Evolutionary conservation across 2,888 invertebrate species (phyloP).

Genomic region (Cataglyphis rosenhaueri): DNA sequence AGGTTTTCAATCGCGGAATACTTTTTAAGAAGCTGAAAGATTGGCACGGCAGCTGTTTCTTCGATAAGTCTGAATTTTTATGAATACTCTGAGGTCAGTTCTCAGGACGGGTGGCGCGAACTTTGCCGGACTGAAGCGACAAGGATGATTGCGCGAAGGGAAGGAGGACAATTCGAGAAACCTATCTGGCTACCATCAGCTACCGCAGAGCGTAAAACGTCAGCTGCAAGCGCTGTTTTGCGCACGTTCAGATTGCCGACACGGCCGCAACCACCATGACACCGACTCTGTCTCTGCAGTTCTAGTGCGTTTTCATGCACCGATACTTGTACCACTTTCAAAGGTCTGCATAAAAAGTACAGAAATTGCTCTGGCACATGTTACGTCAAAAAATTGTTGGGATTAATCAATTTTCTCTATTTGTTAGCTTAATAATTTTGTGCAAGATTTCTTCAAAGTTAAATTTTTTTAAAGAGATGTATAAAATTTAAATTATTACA

Average conservation of each 20-base stretch:
- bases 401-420: not conserved
- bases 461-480: not conserved
- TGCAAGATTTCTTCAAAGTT: not conserved
- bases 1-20: slow-evolving; percentile 33
- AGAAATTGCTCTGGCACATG: not conserved
- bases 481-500: not conserved
- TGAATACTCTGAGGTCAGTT: slow-evolving; percentile 41
- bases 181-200: slow-evolving; percentile 64
- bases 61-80: slow-evolving; percentile 43
- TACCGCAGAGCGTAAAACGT: slow-evolving; percentile 77
- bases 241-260: slow-evolving; percentile 68
- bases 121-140: slow-evolving; percentile 29
- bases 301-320: slow-evolving; percentile 52
- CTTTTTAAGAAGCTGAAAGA: slow-evolving; percentile 31
- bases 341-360: slow-evolving; percentile 17
- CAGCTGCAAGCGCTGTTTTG: slow-evolving; percentile 76
- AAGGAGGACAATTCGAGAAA: slow-evolving; percentile 58
- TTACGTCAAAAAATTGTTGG: not conserved
- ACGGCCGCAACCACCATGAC: slow-evolving; percentile 65
- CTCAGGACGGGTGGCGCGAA: slow-evolving; percentile 43
- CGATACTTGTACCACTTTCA: slow-evolving; percentile 45
- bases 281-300: slow-evolving; percentile 40
- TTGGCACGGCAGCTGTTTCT: slow-evolving; percentile 16
- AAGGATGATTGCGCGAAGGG: slow-evolving; percentile 42
- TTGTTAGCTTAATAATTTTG: slow-evolving; percentile 1